Evolutionary conservation across 2,797 vertebrate species (phyloP).

Genomic region (Cetoscarus ocellatus): DNA sequence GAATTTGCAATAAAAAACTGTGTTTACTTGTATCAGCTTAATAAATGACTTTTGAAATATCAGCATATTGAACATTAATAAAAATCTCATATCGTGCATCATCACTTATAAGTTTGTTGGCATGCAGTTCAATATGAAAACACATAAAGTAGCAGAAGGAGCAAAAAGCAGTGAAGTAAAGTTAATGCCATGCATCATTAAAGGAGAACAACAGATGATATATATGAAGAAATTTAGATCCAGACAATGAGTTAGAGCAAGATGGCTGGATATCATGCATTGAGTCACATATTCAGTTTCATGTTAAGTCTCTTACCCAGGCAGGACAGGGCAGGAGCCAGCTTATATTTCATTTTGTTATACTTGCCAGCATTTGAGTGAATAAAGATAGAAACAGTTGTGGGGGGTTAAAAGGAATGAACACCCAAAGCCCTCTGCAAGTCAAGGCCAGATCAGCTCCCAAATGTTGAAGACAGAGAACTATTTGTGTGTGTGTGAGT

Average conservation of each 20-base stretch:
- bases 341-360: constrained; percentile 88
- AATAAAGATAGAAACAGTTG: constrained; percentile 90
- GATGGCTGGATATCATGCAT: constrained; percentile 65
- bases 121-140: constrained; percentile 48
- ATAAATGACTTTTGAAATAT: no score
- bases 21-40: no score
- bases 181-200: constrained; percentile 57
- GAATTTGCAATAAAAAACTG: no score
- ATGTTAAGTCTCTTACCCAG: constrained; percentile 91
- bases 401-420: constrained; percentile 87
- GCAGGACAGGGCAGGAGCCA: constrained; percentile 94
- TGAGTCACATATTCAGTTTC: constrained; percentile 44
- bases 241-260: constrained; percentile 41
- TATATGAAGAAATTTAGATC: constrained; percentile 8
- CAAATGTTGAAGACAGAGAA: constrained; percentile 20
- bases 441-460: constrained; percentile 80
- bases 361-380: constrained; percentile 93
- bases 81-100: no score
- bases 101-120: not conserved
- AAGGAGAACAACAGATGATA: constrained; percentile 12
- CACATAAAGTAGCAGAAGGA: constrained; percentile 27
- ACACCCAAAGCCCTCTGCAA: constrained; percentile 81
- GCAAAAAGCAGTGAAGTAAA: constrained; percentile 36
- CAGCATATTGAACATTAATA: no score
- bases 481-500: constrained; percentile 4